phyloP scores from a whole-genome alignment of 2,113 vertebrate genomes.

The Zosterops hypoxanthus region DNA sequence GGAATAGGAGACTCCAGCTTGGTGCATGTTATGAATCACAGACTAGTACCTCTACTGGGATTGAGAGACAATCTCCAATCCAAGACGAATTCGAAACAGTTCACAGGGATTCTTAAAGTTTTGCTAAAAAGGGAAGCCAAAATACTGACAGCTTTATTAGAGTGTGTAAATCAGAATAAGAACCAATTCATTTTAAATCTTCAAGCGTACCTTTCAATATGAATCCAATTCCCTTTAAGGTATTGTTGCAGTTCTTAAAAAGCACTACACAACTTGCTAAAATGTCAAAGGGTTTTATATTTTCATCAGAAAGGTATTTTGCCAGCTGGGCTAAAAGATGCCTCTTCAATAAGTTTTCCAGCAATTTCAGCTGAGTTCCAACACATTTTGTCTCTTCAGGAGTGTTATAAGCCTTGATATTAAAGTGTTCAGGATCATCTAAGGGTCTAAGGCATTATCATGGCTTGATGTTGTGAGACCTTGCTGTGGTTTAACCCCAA shows the following conservation, averaged over 20 bases:
- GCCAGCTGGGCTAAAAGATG: neutral
- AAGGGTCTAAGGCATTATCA: neutral
- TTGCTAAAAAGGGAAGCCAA: constrained; percentile 57
- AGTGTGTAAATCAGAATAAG: constrained; percentile 71
- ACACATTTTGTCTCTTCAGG: neutral
- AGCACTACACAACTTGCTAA: neutral
- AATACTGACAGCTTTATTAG: constrained; percentile 77
- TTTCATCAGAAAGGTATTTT: constrained; percentile 1
- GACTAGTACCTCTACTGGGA: constrained; percentile 20
- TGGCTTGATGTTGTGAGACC: neutral
- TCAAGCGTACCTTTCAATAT: constrained; percentile 71
- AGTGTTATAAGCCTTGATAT: neutral
- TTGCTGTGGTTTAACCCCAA: neutral
- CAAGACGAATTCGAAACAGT: constrained; percentile 61
- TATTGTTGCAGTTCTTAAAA: constrained; percentile 19
- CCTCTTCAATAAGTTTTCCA: neutral
- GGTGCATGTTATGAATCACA: constrained; percentile 9
- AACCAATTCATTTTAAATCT: constrained; percentile 64
- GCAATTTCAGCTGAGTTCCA: neutral
- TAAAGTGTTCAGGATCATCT: neutral
- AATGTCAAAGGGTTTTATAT: neutral
- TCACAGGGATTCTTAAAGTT: constrained; percentile 57
- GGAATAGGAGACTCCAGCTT: neutral
- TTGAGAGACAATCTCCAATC: constrained; percentile 31
- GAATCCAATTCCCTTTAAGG: constrained; percentile 67